Evolutionary conservation across 2,797 vertebrate genomes (phyloP).

Genomic region (Xerus rutilus): DNA sequence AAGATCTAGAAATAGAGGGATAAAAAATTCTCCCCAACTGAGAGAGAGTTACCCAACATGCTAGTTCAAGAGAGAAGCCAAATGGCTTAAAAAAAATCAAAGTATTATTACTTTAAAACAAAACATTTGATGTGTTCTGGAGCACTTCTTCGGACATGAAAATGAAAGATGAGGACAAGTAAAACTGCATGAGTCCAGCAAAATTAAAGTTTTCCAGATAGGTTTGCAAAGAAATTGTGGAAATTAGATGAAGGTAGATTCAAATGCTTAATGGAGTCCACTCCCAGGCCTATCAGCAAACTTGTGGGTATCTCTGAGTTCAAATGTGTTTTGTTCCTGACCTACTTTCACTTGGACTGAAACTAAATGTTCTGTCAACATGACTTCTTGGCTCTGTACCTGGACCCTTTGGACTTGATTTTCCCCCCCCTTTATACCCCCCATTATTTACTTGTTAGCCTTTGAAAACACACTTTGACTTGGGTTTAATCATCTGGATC

Average conservation of each 20-base stretch:
- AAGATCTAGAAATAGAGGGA: background rate
- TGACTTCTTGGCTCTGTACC: background rate
- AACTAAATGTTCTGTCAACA: background rate
- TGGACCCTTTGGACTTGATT: background rate
- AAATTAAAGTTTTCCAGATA: background rate
- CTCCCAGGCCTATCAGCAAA: background rate
- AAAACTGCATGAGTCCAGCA: background rate
- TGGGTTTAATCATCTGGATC: background rate
- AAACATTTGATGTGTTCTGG: background rate
- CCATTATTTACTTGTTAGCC: background rate
- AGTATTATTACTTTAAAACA: slow-evolving; percentile 20
- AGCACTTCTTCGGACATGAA: background rate
- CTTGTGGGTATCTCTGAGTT: background rate
- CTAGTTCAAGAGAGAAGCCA: background rate
- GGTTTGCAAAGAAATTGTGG: background rate
- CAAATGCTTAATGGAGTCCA: background rate
- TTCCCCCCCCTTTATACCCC: background rate
- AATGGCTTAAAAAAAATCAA: background rate
- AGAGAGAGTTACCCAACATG: background rate
- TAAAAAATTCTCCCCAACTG: background rate
- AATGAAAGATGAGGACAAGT: background rate
- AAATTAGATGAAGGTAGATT: background rate
- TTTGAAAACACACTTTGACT: background rate
- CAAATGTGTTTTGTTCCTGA: background rate
- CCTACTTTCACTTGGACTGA: background rate